Evolutionary conservation across 2,888 invertebrate species (phyloP).

Genomic region (Polydrusus pterygomalis): DNA sequence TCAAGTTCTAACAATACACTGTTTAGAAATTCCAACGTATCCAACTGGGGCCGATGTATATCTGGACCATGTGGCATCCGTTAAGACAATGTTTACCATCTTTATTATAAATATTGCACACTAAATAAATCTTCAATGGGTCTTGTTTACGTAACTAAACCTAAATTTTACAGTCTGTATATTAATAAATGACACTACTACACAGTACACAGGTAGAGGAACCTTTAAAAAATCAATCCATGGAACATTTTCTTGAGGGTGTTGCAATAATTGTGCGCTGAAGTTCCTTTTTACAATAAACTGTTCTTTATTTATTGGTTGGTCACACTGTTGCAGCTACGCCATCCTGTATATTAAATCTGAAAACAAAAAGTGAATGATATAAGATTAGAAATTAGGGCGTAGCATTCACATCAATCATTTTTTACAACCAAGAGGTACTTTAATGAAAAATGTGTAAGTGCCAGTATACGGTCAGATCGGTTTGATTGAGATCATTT

Average conservation of each 20-base stretch:
- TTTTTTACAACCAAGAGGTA: conserved; percentile 6
- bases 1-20: not conserved
- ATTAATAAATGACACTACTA: conserved; percentile 16
- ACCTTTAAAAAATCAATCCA: too few relatives aligned
- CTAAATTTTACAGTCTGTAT: conserved; percentile 20
- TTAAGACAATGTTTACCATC: conserved; percentile 22
- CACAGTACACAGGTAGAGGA: not conserved
- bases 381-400: conserved; percentile 3
- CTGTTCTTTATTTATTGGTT: too few relatives aligned
- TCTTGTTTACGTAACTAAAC: conserved; percentile 22
- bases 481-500: conserved; percentile 16
- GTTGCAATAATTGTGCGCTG: too few relatives aligned
- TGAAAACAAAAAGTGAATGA: not conserved
- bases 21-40: conserved; percentile 16
- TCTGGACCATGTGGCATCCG: conserved; percentile 22
- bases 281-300: too few relatives aligned
- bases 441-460: not conserved
- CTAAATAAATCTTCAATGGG: conserved; percentile 7
- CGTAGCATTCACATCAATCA: conserved; percentile 14
- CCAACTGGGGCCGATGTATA: conserved; percentile 6
- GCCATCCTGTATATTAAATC: not conserved
- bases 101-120: conserved; percentile 20
- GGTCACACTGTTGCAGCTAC: too few relatives aligned
- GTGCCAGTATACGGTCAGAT: not conserved
- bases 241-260: too few relatives aligned